A percentile compares a stretch with the other conserved stretches of the same genome.
Evolutionary conservation across 2,797 vertebrate species (phyloP).

Genomic region (Chelon labrosus): DNA sequence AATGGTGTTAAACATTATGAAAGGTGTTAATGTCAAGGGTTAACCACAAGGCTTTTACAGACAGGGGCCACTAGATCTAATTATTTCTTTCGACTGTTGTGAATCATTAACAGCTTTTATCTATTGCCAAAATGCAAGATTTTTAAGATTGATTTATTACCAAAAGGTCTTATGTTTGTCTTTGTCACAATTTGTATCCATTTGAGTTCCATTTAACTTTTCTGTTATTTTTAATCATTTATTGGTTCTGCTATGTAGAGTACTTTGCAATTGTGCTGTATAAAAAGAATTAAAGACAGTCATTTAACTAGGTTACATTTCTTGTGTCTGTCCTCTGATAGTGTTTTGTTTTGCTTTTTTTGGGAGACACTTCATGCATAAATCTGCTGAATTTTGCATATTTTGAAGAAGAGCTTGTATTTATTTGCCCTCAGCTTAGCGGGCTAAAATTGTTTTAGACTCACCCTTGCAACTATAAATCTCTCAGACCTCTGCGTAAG

Average conservation of each 20-base stretch:
- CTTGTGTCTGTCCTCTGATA: not conserved
- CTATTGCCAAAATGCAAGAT: not conserved
- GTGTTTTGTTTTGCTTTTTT: not conserved
- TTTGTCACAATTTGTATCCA: not conserved
- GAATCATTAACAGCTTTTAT: not conserved
- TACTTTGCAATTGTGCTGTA: too few species aligned
- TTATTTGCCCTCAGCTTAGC: constrained; percentile 8
- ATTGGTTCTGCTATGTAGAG: too few species aligned
- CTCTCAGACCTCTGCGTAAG: constrained; percentile 3
- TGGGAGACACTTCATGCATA: not conserved
- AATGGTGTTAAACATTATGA: not conserved
- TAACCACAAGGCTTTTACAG: not conserved
- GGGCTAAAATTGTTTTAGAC: constrained; percentile 9
- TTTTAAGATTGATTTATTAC: not conserved
- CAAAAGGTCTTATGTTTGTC: not conserved
- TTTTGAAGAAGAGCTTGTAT: not conserved
- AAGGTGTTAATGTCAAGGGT: not conserved
- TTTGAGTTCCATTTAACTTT: not conserved
- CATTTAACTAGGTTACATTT: not conserved
- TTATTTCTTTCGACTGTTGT: not conserved
- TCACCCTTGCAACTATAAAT: constrained; percentile 8
- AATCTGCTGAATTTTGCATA: not conserved
- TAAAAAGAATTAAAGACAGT: not conserved
- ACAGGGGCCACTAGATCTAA: not conserved
- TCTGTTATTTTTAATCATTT: not conserved